Percentiles rank a stretch among this genome's conserved stretches.
These are phyloP conservation scores for Platypus cylindrus DNA, from an alignment of 2,888 invertebrate genomes.

Conservation along the genomic window DNA sequence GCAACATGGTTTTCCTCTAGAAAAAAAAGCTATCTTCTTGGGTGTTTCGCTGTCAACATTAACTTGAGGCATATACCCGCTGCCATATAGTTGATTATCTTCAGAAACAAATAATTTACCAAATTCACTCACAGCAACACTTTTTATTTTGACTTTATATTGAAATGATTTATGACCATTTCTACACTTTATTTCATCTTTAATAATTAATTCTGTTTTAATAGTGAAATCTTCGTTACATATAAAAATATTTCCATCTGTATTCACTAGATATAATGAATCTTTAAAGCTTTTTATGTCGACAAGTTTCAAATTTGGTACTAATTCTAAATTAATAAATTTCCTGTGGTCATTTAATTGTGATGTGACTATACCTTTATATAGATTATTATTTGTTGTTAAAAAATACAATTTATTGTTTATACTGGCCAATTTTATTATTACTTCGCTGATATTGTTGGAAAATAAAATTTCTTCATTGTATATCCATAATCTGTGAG, in stretches of 20 bases:
- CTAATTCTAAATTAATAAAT: slow-evolving; percentile 30
- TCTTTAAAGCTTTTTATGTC: slow-evolving; percentile 51
- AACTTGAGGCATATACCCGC: slow-evolving; percentile 54
- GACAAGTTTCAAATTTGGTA: slow-evolving; percentile 42
- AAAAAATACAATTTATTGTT: slow-evolving; percentile 36
- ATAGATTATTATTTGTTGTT: slow-evolving; percentile 34
- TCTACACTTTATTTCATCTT: slow-evolving; percentile 50
- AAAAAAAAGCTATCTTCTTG: slow-evolving; percentile 54
- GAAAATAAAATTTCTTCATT: slow-evolving; percentile 23
- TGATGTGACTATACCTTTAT: slow-evolving; percentile 34
- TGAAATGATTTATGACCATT: slow-evolving; percentile 51
- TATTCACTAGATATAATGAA: slow-evolving; percentile 47
- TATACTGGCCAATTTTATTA: slow-evolving; percentile 36
- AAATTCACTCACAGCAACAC: slow-evolving; percentile 48
- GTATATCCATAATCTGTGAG: slow-evolving; percentile 24
- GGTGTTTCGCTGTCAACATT: slow-evolving; percentile 46
- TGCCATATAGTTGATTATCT: slow-evolving; percentile 57
- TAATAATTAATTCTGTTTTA: slow-evolving; percentile 47
- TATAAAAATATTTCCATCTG: slow-evolving; percentile 47
- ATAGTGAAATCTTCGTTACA: slow-evolving; percentile 41
- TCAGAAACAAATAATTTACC: slow-evolving; percentile 53
- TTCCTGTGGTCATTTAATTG: slow-evolving; percentile 8
- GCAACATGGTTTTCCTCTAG: slow-evolving; percentile 53
- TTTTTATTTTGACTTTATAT: slow-evolving; percentile 47
- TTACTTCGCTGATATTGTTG: slow-evolving; percentile 25